Percentiles rank a stretch among this genome's conserved stretches.
Evolutionary conservation across 2,888 invertebrate species (phyloP).

Genomic region (Unio delphinus): DNA sequence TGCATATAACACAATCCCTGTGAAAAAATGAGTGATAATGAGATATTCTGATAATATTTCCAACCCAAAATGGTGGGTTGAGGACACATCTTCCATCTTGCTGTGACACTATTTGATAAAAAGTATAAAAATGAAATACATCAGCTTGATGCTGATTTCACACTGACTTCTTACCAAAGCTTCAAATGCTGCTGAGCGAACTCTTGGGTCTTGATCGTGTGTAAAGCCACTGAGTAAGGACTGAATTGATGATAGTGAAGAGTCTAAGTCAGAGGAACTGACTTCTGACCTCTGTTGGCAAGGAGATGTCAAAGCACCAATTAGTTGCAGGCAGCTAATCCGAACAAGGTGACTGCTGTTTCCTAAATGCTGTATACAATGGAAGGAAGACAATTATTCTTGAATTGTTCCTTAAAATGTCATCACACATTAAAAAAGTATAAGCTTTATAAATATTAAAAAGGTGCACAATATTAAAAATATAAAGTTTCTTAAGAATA

Average conservation of each 20-base stretch:
- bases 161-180: conserved; percentile 78
- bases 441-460: no score
- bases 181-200: conserved; percentile 89
- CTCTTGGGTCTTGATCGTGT: conserved; percentile 89
- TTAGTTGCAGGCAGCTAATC: conserved; percentile 84
- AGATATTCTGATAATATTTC: no score
- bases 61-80: no score
- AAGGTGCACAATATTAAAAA: no score
- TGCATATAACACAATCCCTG: no score
- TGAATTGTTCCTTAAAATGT: no score
- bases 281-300: conserved; percentile 71
- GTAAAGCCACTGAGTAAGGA: conserved; percentile 88
- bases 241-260: conserved; percentile 70
- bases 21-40: no score
- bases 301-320: conserved; percentile 76
- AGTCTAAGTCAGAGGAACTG: conserved; percentile 72
- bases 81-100: no score
- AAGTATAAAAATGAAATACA: neutral
- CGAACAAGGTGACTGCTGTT: conserved; percentile 81
- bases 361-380: conserved; percentile 47
- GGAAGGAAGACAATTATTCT: no score
- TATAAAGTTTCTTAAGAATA: no score
- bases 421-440: no score
- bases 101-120: no score
- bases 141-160: neutral